A percentile compares a stretch with the other conserved stretches of the same genome.
phyloP scores from a whole-genome alignment of 1,140 invertebrate species.

The Meloidogyne hapla region DNA sequence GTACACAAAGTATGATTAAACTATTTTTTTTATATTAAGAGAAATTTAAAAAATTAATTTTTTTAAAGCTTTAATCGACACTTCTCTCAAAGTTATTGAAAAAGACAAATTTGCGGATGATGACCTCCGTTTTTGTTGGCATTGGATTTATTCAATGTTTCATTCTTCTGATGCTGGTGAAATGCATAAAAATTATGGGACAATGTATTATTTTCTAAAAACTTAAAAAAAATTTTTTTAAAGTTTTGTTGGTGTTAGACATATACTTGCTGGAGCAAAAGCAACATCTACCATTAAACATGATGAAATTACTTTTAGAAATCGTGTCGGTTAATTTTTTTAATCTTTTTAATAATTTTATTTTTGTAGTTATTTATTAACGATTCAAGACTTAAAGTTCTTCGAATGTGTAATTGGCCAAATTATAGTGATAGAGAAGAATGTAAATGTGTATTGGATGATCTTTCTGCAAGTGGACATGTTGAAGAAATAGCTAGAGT shows the following conservation, averaged over 20 bases:
- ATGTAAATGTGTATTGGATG: slow-evolving; percentile 29
- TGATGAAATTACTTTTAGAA: slow-evolving; percentile 39
- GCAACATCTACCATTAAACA: slow-evolving; percentile 39
- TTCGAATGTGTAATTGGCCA: slow-evolving; percentile 46
- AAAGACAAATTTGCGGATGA: slow-evolving; percentile 33
- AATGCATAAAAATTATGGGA: slow-evolving; percentile 32
- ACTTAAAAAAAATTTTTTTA: slow-evolving; percentile 18
- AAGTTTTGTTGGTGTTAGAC: slow-evolving; percentile 36
- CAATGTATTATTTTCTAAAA: slow-evolving; percentile 16
- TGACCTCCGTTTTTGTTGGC: slow-evolving; percentile 42
- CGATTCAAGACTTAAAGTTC: slow-evolving; percentile 46
- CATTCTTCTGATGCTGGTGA: slow-evolving; percentile 3
- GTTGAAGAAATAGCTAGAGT: slow-evolving; percentile 34
- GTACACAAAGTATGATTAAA: slow-evolving; percentile 23
- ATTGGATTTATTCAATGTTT: slow-evolving; percentile 37
- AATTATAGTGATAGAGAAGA: slow-evolving; percentile 38
- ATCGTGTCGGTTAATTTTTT: slow-evolving; percentile 32
- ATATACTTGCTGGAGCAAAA: slow-evolving; percentile 26
- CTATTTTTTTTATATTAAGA: background rate
- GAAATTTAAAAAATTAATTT: background rate
- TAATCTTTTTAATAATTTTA: slow-evolving; percentile 19
- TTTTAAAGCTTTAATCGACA: slow-evolving; percentile 36
- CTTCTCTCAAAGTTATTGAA: slow-evolving; percentile 35
- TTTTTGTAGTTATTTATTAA: slow-evolving; percentile 45
- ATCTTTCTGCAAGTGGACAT: slow-evolving; percentile 17